Percentiles rank a stretch among this genome's conserved stretches.
Conservation (phyloP, 35 echinoderm and acorn worm species). For the Apostichopus parvimensis region DNA sequence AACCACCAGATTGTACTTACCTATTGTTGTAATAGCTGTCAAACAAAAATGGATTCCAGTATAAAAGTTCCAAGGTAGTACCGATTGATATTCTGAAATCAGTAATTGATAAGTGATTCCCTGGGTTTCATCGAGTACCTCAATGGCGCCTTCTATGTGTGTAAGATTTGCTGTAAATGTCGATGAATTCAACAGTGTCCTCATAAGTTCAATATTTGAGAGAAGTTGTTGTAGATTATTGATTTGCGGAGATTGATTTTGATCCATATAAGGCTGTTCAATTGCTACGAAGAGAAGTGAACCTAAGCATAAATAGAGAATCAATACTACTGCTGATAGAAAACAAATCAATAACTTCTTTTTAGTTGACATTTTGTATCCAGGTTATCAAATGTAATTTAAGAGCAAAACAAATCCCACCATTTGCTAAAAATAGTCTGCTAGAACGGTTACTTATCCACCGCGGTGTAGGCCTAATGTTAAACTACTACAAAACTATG, state of each 20-base stretch:
- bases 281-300: neutral
- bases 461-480: too few relatives aligned
- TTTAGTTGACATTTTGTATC: neutral
- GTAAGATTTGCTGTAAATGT: too few relatives aligned
- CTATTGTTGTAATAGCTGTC: neutral
- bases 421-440: too few relatives aligned
- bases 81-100: neutral
- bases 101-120: neutral
- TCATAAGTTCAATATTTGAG: neutral
- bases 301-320: neutral
- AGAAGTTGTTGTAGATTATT: neutral
- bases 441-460: too few relatives aligned
- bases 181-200: neutral
- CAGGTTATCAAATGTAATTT: too few relatives aligned
- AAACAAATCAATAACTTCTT: neutral
- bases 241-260: neutral
- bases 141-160: too few relatives aligned
- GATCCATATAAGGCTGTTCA: neutral
- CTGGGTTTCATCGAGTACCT: neutral
- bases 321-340: neutral
- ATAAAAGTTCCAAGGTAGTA: neutral
- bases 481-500: too few relatives aligned
- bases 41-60: neutral
- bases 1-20: neutral
- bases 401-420: too few relatives aligned